Percentiles rank a stretch among this genome's conserved stretches.
phyloP scores from a whole-genome alignment of 2,113 vertebrate species.

The Felis catus region F.catus_Fca126_mat1.0 CM031416.1:66078001-66078500 shows the following conservation, averaged over 20 bases:
- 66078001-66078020: not conserved
- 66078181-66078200: too few species aligned
- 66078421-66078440: fast-evolving
- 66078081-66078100: not conserved
- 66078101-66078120: not conserved
- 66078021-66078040: not conserved
- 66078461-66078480: not conserved
- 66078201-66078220: too few species aligned
- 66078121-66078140: not conserved
- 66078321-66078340: too few species aligned
- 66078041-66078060: not conserved
- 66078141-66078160: not conserved
- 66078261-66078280: too few species aligned
- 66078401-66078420: too few species aligned
- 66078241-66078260: not conserved
- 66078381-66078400: too few species aligned
- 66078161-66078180: too few species aligned
- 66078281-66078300: too few species aligned
- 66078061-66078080: not conserved
- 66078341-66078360: too few species aligned
- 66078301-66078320: too few species aligned
- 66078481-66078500: not conserved
- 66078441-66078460: too few species aligned
- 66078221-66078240: not conserved
- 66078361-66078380: too few species aligned